Evolutionary conservation across 2,888 invertebrate genomes (phyloP).

Genomic region (Ormyrus pomaceus): DNA sequence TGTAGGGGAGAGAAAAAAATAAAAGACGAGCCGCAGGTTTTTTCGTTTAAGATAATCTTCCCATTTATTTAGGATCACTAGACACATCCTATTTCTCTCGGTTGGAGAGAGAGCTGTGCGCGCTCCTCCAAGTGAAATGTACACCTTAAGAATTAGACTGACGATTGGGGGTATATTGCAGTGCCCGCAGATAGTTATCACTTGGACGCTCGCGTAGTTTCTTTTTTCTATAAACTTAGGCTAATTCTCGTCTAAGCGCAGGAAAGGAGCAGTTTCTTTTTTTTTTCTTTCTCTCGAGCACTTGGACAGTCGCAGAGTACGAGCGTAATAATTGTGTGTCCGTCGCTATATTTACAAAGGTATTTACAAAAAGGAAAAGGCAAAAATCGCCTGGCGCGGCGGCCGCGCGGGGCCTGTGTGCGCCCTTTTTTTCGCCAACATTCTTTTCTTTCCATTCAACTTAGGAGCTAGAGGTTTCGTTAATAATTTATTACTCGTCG

Average conservation of each 20-base stretch:
- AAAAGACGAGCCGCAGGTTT: background rate
- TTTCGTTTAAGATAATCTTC: slow-evolving; percentile 64
- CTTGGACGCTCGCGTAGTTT: slow-evolving; percentile 26
- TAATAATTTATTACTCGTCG: slow-evolving; percentile 71
- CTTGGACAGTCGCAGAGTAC: too few species aligned
- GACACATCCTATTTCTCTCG: slow-evolving; percentile 64
- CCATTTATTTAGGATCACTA: slow-evolving; percentile 73
- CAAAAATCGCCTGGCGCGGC: too few species aligned
- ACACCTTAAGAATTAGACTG: slow-evolving; percentile 69
- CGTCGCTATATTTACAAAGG: too few species aligned
- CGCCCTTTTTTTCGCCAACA: too few species aligned
- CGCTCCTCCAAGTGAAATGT: slow-evolving; percentile 53
- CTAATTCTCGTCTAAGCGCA: too few species aligned
- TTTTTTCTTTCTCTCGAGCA: too few species aligned
- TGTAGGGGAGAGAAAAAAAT: background rate
- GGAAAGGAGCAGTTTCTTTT: too few species aligned
- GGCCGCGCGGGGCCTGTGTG: too few species aligned
- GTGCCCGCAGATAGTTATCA: slow-evolving; percentile 67
- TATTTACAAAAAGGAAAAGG: too few species aligned
- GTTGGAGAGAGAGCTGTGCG: slow-evolving; percentile 53
- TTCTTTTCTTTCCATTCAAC: too few species aligned
- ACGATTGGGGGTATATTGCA: slow-evolving; percentile 74
- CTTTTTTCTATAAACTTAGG: background rate
- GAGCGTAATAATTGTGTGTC: too few species aligned
- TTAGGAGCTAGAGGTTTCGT: slow-evolving; percentile 45